These are phyloP conservation scores for Blastobasis lacticolella DNA, from an alignment of 2,888 invertebrate genomes.

Conservation along the genomic window DNA sequence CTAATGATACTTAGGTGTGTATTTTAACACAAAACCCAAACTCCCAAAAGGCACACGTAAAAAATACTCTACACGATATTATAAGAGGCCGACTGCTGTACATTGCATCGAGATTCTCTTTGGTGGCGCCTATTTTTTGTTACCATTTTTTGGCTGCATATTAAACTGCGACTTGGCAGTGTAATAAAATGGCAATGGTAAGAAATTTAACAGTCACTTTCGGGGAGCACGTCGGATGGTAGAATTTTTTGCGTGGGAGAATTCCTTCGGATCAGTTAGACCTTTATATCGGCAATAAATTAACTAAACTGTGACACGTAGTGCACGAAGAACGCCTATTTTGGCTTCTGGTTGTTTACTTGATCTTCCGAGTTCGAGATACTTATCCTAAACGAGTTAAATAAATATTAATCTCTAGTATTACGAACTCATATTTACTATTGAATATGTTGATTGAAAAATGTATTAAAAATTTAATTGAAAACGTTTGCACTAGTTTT, in stretches of 20 bases:
- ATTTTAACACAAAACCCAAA: constrained; percentile 68
- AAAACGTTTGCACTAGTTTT: no score
- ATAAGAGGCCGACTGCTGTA: constrained; percentile 51
- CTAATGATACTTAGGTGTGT: constrained; percentile 72
- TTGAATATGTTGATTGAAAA: no score
- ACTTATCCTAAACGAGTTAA: no score
- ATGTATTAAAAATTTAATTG: no score
- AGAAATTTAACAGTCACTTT: constrained; percentile 62
- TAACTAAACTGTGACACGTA: no score
- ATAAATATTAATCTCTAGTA: no score
- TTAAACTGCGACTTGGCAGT: constrained; percentile 54
- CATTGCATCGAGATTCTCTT: constrained; percentile 38
- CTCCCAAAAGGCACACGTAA: constrained; percentile 54
- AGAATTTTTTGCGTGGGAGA: constrained; percentile 39
- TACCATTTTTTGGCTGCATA: constrained; percentile 56
- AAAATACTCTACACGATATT: constrained; percentile 61
- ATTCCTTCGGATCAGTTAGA: constrained; percentile 8
- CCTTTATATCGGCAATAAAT: background rate
- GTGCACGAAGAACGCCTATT: no score
- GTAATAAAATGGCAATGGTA: constrained; percentile 66
- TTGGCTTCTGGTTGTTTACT: no score
- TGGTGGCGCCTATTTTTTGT: constrained; percentile 72
- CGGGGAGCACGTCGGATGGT: constrained; percentile 41
- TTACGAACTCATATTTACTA: no score
- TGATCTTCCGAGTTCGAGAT: no score